These are phyloP conservation scores for Anolis apletophallus DNA, from an alignment of 2,797 vertebrate genomes.

Conservation along the genomic window DNA sequence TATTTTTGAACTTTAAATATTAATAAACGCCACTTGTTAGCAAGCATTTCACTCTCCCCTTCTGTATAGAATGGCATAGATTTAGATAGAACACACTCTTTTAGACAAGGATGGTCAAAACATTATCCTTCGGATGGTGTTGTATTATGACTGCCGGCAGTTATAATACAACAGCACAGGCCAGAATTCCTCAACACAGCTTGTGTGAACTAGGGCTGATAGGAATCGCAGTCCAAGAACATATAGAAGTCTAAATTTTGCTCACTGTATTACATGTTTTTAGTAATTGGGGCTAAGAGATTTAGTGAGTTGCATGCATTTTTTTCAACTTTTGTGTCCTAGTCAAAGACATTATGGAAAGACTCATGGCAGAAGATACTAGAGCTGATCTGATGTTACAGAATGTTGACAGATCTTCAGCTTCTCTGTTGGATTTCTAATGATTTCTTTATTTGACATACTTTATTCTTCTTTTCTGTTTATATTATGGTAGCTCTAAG, in stretches of 20 bases:
- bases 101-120: neutral
- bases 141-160: no score
- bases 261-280: neutral
- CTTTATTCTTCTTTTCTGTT: neutral
- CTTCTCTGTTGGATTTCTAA: neutral
- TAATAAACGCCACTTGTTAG: conserved; percentile 19
- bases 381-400: neutral
- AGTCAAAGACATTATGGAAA: neutral
- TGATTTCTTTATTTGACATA: neutral
- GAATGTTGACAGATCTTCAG: neutral
- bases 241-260: no score
- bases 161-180: no score
- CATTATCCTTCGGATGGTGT: no score
- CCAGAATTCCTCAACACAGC: no score
- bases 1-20: conserved; percentile 64
- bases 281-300: conserved; percentile 4
- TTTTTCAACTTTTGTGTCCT: neutral
- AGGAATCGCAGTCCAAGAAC: no score
- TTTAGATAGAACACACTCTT: conserved; percentile 26
- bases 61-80: conserved; percentile 26
- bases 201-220: no score
- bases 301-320: neutral
- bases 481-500: no score
- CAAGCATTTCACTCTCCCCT: conserved; percentile 23
- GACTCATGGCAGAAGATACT: neutral